phyloP scores from a whole-genome alignment of 2,797 vertebrate species.

The Champsocephalus gunnari region DNA sequence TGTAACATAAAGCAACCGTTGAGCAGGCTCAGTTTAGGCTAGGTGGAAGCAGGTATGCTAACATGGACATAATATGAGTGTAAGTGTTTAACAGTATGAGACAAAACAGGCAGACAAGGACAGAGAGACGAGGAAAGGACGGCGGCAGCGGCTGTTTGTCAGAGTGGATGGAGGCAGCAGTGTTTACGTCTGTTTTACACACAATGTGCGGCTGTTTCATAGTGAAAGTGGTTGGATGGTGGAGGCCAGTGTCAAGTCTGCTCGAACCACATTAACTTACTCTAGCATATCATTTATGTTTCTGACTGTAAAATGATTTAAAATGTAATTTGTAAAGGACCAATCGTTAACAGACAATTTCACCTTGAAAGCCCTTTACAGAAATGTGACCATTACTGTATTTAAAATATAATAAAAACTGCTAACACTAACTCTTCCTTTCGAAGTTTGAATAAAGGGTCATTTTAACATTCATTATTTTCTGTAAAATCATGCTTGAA shows the following conservation, averaged over 20 bases:
- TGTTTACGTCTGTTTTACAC: slow-evolving; percentile 5
- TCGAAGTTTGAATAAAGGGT: too few relatives aligned
- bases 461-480: too few relatives aligned
- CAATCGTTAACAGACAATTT: not conserved
- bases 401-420: not conserved
- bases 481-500: too few relatives aligned
- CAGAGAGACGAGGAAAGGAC: slow-evolving; percentile 12
- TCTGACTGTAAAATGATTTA: not conserved
- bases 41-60: slow-evolving; percentile 51
- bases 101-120: slow-evolving; percentile 40
- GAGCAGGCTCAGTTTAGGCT: slow-evolving; percentile 53
- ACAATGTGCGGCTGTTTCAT: slow-evolving; percentile 1
- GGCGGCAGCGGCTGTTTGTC: slow-evolving; percentile 21
- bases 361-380: not conserved
- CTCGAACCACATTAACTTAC: not conserved
- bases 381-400: not conserved
- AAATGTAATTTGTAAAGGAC: not conserved
- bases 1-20: slow-evolving; percentile 22
- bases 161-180: not conserved
- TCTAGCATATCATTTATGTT: not conserved
- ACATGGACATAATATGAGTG: slow-evolving; percentile 28
- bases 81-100: slow-evolving; percentile 43
- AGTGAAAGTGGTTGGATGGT: not conserved
- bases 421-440: not conserved
- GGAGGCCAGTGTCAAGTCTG: not conserved